Base-by-base conservation (phyloP, 2,113 vertebrate genomes). In the Xenopus laevis region DNA sequence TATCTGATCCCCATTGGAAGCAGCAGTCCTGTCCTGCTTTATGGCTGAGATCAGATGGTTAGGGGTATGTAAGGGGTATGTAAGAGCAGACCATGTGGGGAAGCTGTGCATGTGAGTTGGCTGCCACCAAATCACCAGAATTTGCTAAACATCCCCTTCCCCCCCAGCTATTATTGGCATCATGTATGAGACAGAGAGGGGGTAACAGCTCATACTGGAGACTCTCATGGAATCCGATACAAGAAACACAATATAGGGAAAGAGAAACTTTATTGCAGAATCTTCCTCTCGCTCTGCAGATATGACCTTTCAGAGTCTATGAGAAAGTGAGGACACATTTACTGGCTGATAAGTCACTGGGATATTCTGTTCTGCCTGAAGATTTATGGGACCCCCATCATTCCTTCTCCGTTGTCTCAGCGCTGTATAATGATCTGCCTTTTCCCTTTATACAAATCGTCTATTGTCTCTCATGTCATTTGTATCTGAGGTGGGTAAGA, bases 311-410 rank as follows among this genome's bases (percentile, higher is more conserved):
- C 53, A 69, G 23, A n/a, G 52, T n/a, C 53, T 58, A 57, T 57
- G 67, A 69, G 52, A 69, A 69, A 58, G 66, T 55, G 66, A 27
- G 15, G 67, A 69, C 67, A 69, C 67, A 69, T 69, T 69, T 58
- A 69, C 67, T 57, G 67, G 52, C 52, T 33, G 67, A 69, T 69
- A 57, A 69, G 33, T 69, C 52, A 69, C 23, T 13, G 15, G 67
- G 52, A 57, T 69, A 69, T 57, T 69, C 53, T 57, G 30, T 68
- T 68, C 66, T 53, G 47, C 20, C 50, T 33, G 50, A 68, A 68
- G 66, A 68, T 68, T 33, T 68, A 68, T 55, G 50, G 53, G 55
- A 17, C 50, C 66, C n/a, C 17, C 0, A 16, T 53, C 23, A 13
- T 20, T 55, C 17, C 17, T 4, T 4, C 30, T 15, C 55, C 17